A percentile compares a stretch with the other conserved stretches of the same genome.
Conservation (phyloP, 2,797 vertebrate genomes). For the Anas georgica region DNA sequence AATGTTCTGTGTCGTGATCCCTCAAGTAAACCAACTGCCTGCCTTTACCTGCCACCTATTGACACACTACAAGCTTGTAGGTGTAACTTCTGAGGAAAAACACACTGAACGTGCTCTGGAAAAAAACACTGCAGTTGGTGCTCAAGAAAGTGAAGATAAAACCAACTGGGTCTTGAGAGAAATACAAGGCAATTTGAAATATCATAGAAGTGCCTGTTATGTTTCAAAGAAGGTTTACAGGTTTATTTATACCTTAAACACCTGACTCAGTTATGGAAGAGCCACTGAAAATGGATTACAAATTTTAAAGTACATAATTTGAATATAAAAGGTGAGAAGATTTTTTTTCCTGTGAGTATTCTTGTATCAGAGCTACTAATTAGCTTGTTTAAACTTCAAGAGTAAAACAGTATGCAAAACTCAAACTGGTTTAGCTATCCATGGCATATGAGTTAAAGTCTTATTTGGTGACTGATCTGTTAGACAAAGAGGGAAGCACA, state of each 20-base stretch:
- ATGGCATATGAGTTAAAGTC: fast-evolving
- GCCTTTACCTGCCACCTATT: not conserved
- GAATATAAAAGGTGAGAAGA: not conserved
- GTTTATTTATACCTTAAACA: not conserved
- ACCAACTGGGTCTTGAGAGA: not conserved
- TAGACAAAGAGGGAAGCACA: not conserved
- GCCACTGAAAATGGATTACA: not conserved
- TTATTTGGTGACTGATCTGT: not conserved
- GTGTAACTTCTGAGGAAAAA: not conserved
- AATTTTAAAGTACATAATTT: not conserved
- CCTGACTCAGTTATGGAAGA: not conserved
- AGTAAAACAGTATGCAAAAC: not conserved
- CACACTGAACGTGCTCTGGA: not conserved
- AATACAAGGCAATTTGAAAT: not conserved
- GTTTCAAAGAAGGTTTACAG: not conserved
- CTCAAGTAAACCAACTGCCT: not conserved
- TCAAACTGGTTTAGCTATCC: not conserved
- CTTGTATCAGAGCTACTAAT: not conserved
- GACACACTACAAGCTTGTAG: not conserved
- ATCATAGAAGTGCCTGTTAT: not conserved
- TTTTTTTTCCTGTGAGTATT: not conserved
- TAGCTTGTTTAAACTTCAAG: not conserved
- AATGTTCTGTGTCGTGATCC: not conserved
- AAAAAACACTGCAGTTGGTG: not conserved
- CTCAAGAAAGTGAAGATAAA: not conserved